Percentiles rank a stretch among this genome's conserved stretches.
Conservation (phyloP, 2,888 invertebrate genomes). For the Tenthredo livida region DNA sequence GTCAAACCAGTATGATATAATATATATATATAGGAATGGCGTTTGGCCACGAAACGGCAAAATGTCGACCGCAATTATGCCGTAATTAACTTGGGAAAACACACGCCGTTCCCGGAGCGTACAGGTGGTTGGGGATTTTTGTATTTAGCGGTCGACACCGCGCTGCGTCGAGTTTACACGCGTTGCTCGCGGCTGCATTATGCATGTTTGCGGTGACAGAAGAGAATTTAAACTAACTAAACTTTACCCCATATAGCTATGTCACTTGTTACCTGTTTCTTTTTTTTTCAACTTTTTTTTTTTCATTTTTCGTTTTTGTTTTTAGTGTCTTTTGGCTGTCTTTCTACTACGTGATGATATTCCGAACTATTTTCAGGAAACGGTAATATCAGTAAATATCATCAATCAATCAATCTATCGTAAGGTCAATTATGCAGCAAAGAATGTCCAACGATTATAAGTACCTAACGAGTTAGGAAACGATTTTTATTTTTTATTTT, state of each 20-base stretch:
- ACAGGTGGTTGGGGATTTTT: conserved; percentile 78
- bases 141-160: conserved; percentile 76
- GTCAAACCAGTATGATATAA: background rate
- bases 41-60: conserved; percentile 69
- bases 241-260: conserved; percentile 23
- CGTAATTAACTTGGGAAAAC: conserved; percentile 76
- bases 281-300: background rate
- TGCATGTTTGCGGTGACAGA: conserved; percentile 77
- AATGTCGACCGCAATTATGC: conserved; percentile 77
- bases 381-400: no score
- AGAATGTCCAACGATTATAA: no score
- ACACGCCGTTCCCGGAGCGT: conserved; percentile 60
- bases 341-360: background rate
- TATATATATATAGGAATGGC: background rate
- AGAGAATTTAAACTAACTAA: conserved; percentile 76
- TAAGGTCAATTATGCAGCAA: no score
- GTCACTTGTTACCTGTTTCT: background rate
- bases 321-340: background rate
- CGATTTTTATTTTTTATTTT: no score
- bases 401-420: no score
- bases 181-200: conserved; percentile 73
- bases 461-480: no score
- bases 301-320: background rate
- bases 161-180: conserved; percentile 71
- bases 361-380: background rate